Percentiles rank a stretch among this genome's conserved stretches.
These are phyloP conservation scores for Cirrhinus mrigala DNA, from an alignment of 2,797 vertebrate genomes.

Conservation along the genomic window DNA sequence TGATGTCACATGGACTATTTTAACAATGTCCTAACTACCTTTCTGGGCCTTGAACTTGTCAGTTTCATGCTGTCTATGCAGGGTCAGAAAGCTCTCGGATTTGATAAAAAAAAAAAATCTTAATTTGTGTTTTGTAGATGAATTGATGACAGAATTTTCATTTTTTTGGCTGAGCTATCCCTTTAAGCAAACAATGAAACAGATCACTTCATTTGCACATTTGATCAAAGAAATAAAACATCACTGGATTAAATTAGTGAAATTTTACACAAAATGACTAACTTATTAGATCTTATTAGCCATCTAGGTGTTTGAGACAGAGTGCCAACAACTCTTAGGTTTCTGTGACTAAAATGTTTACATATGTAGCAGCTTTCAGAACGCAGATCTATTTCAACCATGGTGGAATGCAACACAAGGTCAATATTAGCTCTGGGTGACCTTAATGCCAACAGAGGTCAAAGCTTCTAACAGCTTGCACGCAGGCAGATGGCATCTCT, in stretches of 20 bases:
- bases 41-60: no score
- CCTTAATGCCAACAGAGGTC: constrained; percentile 78
- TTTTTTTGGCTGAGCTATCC: no score
- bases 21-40: no score
- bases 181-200: no score
- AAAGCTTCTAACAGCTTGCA: constrained; percentile 76
- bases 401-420: constrained; percentile 54
- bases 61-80: no score
- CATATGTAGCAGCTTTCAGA: neutral
- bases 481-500: constrained; percentile 81
- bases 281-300: neutral
- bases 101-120: no score
- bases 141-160: no score
- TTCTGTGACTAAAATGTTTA: constrained; percentile 7
- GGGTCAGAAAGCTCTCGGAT: no score
- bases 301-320: neutral
- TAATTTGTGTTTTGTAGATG: no score
- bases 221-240: no score
- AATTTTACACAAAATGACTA: neutral
- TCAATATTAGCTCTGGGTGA: constrained; percentile 74
- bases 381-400: constrained; percentile 21
- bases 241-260: neutral
- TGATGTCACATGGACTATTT: no score
- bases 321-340: neutral
- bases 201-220: no score